phyloP scores from a whole-genome alignment of 2,797 vertebrate genomes.

The Phoebastria nigripes region DNA sequence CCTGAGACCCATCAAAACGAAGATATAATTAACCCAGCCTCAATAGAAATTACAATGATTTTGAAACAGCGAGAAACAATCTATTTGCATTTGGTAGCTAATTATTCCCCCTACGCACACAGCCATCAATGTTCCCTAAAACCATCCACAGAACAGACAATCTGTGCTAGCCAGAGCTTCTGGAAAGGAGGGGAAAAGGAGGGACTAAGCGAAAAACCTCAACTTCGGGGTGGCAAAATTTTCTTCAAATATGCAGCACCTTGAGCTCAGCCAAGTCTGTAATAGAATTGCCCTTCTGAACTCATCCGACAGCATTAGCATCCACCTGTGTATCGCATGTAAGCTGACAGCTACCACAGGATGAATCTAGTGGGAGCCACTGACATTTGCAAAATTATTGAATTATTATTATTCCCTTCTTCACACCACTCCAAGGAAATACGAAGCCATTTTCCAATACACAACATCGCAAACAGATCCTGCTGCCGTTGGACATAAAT shows the following conservation, averaged over 20 bases:
- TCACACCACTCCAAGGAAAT: neutral
- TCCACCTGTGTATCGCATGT: neutral
- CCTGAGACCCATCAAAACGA: slow-evolving; percentile 5
- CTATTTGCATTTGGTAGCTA: slow-evolving; percentile 42
- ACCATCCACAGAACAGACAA: slow-evolving; percentile 16
- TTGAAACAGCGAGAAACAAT: slow-evolving; percentile 39
- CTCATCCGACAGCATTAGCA: neutral
- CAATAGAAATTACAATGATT: slow-evolving; percentile 51
- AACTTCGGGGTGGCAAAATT: neutral
- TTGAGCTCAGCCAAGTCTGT: neutral
- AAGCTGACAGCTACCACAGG: neutral
- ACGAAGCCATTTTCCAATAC: neutral
- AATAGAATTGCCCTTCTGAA: neutral
- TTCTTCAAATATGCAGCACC: neutral
- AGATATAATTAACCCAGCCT: slow-evolving; percentile 59
- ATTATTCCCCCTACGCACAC: slow-evolving; percentile 57
- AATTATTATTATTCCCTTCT: neutral
- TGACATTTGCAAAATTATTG: neutral
- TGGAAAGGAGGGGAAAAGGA: neutral
- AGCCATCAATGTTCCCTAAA: slow-evolving; percentile 39
- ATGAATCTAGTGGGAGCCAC: neutral
- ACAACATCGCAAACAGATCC: neutral
- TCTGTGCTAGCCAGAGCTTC: slow-evolving; percentile 39
- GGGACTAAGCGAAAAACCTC: neutral
- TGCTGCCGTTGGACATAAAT: neutral